Evolutionary conservation across 2,888 invertebrate genomes (phyloP).

Genomic region (Bellardia pandia): DNA sequence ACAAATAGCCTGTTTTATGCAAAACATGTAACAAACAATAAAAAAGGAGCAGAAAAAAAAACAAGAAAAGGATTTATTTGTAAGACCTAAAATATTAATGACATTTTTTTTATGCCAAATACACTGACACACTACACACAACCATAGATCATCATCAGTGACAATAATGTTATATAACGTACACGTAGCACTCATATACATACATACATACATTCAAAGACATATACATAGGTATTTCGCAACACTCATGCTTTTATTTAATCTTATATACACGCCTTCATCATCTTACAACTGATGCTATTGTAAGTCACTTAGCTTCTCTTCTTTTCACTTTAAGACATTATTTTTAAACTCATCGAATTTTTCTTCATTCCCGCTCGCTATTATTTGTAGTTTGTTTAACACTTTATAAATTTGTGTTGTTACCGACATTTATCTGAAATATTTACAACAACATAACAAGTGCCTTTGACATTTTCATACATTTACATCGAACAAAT

Average conservation of each 20-base stretch:
- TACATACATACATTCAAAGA: not conserved
- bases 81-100: constrained; percentile 59
- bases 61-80: constrained; percentile 55
- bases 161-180: constrained; percentile 39
- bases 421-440: constrained; percentile 47
- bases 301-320: constrained; percentile 52
- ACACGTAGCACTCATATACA: not conserved
- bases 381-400: constrained; percentile 10
- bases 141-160: constrained; percentile 63
- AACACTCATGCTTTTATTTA: constrained; percentile 2
- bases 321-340: not conserved
- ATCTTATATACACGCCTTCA: constrained; percentile 16
- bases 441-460: constrained; percentile 50
- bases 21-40: constrained; percentile 50
- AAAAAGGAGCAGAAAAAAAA: not conserved
- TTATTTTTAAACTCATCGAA: constrained; percentile 21
- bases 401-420: constrained; percentile 31
- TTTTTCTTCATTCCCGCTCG: not conserved
- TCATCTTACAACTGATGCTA: constrained; percentile 26
- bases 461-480: constrained; percentile 58
- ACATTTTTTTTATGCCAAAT: constrained; percentile 41
- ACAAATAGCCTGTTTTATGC: constrained; percentile 45
- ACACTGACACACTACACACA: constrained; percentile 12
- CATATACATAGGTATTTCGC: constrained; percentile 16
- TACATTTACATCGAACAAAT: constrained; percentile 30